Conservation (phyloP, 1,140 invertebrate species). For the Saccostrea echinata region DNA sequence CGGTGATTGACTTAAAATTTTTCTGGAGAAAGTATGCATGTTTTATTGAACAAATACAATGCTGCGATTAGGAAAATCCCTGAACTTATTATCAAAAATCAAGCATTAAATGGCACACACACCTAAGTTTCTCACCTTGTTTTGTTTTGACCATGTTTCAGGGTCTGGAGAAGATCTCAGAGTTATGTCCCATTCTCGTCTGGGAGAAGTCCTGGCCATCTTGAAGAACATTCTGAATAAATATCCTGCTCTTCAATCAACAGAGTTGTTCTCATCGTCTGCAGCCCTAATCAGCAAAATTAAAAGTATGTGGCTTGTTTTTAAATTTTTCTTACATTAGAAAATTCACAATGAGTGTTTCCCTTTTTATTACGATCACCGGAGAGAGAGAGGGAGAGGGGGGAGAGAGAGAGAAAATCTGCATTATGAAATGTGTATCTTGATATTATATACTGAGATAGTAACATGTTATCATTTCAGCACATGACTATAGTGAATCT, state of each 20-base stretch:
- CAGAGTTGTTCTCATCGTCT: slow-evolving; percentile 81
- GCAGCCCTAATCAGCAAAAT: slow-evolving; percentile 81
- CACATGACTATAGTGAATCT: slow-evolving; percentile 80
- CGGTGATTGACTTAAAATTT: slow-evolving; percentile 12
- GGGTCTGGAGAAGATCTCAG: slow-evolving; percentile 80
- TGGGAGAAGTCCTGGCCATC: slow-evolving; percentile 82
- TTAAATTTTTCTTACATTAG: neutral
- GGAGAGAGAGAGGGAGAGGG: neutral
- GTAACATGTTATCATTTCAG: slow-evolving; percentile 51
- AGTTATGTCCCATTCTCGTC: slow-evolving; percentile 80
- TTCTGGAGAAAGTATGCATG: neutral
- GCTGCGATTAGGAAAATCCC: neutral
- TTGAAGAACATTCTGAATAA: slow-evolving; percentile 81
- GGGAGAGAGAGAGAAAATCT: neutral
- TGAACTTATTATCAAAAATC: neutral
- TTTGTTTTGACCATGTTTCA: slow-evolving; percentile 64
- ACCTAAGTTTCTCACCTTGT: neutral
- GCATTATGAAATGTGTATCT: neutral
- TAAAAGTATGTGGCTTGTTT: slow-evolving; percentile 79
- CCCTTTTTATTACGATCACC: neutral
- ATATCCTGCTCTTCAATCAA: slow-evolving; percentile 82
- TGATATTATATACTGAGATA: neutral
- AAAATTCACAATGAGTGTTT: too few species aligned
- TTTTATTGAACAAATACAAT: slow-evolving; percentile 16
- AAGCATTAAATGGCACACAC: neutral